Conservation (phyloP, 1,140 invertebrate genomes). For the Sminthurides bifidus region DNA sequence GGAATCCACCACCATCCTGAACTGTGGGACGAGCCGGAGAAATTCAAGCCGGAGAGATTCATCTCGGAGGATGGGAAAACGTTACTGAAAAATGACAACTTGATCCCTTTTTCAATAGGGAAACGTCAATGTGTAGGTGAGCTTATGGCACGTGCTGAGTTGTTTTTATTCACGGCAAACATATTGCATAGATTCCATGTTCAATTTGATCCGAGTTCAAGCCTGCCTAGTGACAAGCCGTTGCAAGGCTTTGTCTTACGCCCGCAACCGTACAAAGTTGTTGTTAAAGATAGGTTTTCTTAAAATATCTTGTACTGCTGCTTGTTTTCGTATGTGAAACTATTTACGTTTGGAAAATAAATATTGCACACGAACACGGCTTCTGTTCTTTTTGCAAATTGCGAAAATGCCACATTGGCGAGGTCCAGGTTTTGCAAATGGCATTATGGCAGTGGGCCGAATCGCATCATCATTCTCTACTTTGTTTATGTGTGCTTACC, state of each 20-base stretch:
- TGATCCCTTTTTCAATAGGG: constrained; percentile 6
- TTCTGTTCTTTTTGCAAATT: too few relatives aligned
- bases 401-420: too few relatives aligned
- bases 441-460: too few relatives aligned
- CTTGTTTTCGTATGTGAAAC: too few relatives aligned
- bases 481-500: too few relatives aligned
- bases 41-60: constrained; percentile 41
- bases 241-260: background rate
- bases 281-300: constrained; percentile 8
- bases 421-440: too few relatives aligned
- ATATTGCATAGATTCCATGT: constrained; percentile 12
- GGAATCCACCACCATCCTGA: constrained; percentile 37
- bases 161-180: constrained; percentile 13
- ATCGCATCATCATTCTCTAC: too few relatives aligned
- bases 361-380: too few relatives aligned
- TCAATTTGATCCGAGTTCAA: constrained; percentile 2
- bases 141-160: background rate
- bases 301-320: background rate
- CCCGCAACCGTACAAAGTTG: constrained; percentile 7
- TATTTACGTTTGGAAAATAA: too few relatives aligned
- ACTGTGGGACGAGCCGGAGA: constrained; percentile 38
- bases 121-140: constrained; percentile 8
- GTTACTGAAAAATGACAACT: background rate
- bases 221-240: background rate
- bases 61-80: constrained; percentile 23